Evolutionary conservation across 1,140 invertebrate genomes (phyloP).

Genomic region (Bicyclus anynana): DNA sequence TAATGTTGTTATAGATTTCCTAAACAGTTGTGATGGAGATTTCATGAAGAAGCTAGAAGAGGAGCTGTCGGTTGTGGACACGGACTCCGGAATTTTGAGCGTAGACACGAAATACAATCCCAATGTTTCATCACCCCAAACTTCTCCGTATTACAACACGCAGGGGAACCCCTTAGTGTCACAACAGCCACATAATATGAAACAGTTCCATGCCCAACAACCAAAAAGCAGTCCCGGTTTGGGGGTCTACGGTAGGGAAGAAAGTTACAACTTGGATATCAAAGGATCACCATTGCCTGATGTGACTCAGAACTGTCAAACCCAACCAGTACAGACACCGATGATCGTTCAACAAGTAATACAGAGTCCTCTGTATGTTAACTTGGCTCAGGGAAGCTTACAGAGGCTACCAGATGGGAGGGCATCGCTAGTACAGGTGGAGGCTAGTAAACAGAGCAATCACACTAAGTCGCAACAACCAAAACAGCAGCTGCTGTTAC

Average conservation of each 20-base stretch:
- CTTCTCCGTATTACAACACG: constrained; percentile 43
- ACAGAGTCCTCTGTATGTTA: constrained; percentile 61
- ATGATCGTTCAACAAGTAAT: constrained; percentile 68
- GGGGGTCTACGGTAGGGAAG: constrained; percentile 46
- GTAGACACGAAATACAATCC: constrained; percentile 47
- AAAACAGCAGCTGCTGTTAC: constrained; percentile 69
- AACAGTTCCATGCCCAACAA: constrained; percentile 33
- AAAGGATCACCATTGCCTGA: constrained; percentile 39
- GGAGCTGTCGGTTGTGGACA: constrained; percentile 52
- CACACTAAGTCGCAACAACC: constrained; percentile 42
- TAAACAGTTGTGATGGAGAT: constrained; percentile 65
- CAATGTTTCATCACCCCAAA: constrained; percentile 42
- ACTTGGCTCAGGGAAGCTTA: constrained; percentile 50
- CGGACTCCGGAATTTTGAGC: constrained; percentile 43
- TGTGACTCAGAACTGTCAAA: constrained; percentile 43
- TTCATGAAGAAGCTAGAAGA: constrained; percentile 70
- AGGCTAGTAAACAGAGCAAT: constrained; percentile 43
- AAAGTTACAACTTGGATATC: constrained; percentile 45
- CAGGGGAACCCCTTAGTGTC: constrained; percentile 62
- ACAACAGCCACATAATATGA: constrained; percentile 48
- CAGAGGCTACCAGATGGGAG: constrained; percentile 51
- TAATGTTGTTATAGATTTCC: constrained; percentile 54
- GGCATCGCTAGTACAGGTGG: constrained; percentile 48
- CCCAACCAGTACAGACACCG: constrained; percentile 39
- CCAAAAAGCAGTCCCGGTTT: constrained; percentile 47